phyloP scores from a whole-genome alignment of 2,113 vertebrate species.

The Pica pica region DNA sequence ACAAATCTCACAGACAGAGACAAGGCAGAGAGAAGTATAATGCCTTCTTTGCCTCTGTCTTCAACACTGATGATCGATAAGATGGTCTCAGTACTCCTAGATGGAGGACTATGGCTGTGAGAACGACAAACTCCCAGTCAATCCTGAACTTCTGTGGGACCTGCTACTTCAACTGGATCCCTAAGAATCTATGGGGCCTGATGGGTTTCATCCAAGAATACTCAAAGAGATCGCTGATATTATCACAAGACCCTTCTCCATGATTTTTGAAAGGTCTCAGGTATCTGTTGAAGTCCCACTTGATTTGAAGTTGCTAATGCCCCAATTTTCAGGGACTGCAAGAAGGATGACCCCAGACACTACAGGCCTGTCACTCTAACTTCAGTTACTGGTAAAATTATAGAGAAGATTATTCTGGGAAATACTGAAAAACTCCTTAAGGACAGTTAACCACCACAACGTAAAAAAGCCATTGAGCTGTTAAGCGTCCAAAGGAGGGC shows the following conservation, averaged over 20 bases:
- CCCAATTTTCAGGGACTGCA: not conserved
- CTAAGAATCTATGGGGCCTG: not conserved
- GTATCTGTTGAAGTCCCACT: too few species aligned
- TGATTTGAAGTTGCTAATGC: not conserved
- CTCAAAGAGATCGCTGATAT: not conserved
- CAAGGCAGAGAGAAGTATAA: not conserved
- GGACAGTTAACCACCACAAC: not conserved
- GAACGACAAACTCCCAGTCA: not conserved
- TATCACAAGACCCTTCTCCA: not conserved
- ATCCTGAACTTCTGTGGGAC: not conserved
- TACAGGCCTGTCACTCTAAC: not conserved
- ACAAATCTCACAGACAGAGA: not conserved
- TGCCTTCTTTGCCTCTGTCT: not conserved
- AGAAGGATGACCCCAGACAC: too few species aligned
- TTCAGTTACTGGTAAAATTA: not conserved
- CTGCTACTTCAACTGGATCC: not conserved
- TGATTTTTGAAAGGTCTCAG: not conserved
- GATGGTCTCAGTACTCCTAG: too few species aligned
- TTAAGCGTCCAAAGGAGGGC: not conserved
- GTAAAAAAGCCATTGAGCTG: not conserved
- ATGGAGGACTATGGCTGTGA: not conserved
- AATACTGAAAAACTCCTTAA: not conserved
- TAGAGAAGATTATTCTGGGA: not conserved
- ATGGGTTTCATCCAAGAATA: not conserved
- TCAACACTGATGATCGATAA: not conserved